Evolutionary conservation across 2,113 vertebrate species (phyloP).

Genomic region (Chunga burmeisteri): DNA sequence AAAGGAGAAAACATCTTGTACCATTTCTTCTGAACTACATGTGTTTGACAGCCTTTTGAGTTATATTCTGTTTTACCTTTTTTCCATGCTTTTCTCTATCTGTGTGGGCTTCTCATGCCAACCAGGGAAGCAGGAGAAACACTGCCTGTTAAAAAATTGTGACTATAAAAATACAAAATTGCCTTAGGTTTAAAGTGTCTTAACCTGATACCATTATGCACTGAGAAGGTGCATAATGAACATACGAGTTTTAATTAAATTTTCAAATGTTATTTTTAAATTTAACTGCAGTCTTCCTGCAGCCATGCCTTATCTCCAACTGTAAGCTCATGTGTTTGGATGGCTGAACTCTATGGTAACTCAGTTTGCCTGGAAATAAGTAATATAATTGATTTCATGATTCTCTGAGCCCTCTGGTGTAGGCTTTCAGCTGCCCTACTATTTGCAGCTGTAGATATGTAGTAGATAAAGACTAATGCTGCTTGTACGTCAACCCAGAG

Average conservation of each 20-base stretch:
- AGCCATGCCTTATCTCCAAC: background rate
- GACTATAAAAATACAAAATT: background rate
- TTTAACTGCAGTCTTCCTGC: background rate
- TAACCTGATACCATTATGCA: background rate
- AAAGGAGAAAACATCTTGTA: background rate
- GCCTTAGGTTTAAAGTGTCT: conserved; percentile 1
- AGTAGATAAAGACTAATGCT: background rate
- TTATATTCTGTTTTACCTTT: background rate
- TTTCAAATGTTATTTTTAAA: conserved; percentile 14
- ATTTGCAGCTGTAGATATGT: background rate
- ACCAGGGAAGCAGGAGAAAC: background rate
- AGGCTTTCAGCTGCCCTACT: background rate
- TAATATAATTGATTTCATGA: background rate
- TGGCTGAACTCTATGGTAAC: background rate
- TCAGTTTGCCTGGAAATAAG: background rate
- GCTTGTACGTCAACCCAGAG: background rate
- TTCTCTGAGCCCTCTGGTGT: background rate
- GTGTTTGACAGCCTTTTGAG: background rate
- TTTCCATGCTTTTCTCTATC: background rate
- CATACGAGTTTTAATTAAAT: conserved; percentile 5
- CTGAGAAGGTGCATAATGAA: background rate
- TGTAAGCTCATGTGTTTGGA: background rate
- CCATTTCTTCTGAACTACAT: background rate
- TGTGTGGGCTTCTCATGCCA: background rate
- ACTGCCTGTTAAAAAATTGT: background rate